These are phyloP conservation scores for Prunella himalayana DNA, from an alignment of 2,113 vertebrate genomes.

Conservation along the genomic window DNA sequence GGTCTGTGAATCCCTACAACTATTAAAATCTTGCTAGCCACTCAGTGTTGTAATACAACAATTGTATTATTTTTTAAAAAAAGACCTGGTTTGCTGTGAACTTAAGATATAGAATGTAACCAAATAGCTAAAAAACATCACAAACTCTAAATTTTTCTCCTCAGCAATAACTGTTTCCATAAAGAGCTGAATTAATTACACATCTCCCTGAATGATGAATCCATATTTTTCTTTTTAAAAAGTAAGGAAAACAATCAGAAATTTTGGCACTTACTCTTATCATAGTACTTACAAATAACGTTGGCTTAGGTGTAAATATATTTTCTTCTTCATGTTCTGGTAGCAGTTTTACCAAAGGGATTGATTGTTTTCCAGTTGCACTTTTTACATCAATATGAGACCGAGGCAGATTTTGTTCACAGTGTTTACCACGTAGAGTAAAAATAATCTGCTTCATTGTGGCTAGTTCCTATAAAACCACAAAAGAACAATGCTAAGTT, in stretches of 20 bases:
- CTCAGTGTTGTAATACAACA: neutral
- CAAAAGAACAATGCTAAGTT: constrained; percentile 9
- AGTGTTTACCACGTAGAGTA: constrained; percentile 73
- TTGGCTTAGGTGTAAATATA: constrained; percentile 83
- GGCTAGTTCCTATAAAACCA: constrained; percentile 84
- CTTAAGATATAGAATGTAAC: neutral
- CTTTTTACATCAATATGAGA: constrained; percentile 45
- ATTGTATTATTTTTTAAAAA: neutral
- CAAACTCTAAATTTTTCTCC: neutral
- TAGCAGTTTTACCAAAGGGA: constrained; percentile 27
- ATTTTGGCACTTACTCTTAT: neutral
- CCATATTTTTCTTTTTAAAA: neutral
- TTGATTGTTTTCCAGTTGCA: constrained; percentile 23
- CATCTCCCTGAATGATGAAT: neutral
- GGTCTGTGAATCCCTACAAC: neutral
- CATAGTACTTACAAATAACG: constrained; percentile 87
- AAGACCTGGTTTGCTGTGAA: neutral
- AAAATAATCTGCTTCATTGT: constrained; percentile 91
- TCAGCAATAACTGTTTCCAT: neutral
- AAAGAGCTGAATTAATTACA: neutral
- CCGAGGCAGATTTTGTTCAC: constrained; percentile 54
- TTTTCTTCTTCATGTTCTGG: constrained; percentile 73
- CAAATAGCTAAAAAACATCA: neutral
- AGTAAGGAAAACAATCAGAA: neutral
- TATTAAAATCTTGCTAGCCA: neutral